Base-by-base conservation (phyloP, 23 tunicate species). In the Phallusia fumigata region DNA sequence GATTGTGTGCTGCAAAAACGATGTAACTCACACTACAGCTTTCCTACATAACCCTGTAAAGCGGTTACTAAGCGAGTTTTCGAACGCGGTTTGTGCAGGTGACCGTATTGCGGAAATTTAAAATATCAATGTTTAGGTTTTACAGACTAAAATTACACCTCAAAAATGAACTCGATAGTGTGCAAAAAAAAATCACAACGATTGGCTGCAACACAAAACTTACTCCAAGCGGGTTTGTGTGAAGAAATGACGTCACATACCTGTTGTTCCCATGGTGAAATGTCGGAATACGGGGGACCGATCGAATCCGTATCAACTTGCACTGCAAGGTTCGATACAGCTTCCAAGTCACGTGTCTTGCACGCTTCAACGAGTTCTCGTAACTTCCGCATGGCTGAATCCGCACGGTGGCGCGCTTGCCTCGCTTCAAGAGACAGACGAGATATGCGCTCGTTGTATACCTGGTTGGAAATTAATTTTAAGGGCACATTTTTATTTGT, bases 341-440 rank as follows among this genome's bases (percentile, higher is more conserved):
- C 79, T 78, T 88, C 88, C 34, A 93, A 44, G 36, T 93, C 97
- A 65, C 85, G 83, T 52, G 92, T 88, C 44, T 93, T 93, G 69
- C 97, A 93, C 19, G 97, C 97, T 33, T 88, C 84, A 0, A 93
- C 97, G 45, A 93, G 87, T 22, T 93, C 97, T 5, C 79, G 80
- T 0, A 93, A 77, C 49, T 93, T 93, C 30, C 84, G 89, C 81
- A 88, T 82, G 34, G 83, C 84, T 33, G 92, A 76, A 69, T 93
- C 92, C n/a, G 97, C 92, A 0, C 92, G 86, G 73, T 93, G 97
- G 36, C 89, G 92, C 53, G 97, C 89, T 93, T 93, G 93, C 78
- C 81, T 88, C 80, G 90, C 90, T 79, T 93, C 97, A 19, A 83
- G 85, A 53, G 97, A 76, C 18, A 93, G 73, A 32, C 97, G 89